Percentiles rank a stretch among this genome's conserved stretches.
Evolutionary conservation across 2,888 invertebrate genomes (phyloP).

Genomic region (Meiosimyza platycephala): DNA sequence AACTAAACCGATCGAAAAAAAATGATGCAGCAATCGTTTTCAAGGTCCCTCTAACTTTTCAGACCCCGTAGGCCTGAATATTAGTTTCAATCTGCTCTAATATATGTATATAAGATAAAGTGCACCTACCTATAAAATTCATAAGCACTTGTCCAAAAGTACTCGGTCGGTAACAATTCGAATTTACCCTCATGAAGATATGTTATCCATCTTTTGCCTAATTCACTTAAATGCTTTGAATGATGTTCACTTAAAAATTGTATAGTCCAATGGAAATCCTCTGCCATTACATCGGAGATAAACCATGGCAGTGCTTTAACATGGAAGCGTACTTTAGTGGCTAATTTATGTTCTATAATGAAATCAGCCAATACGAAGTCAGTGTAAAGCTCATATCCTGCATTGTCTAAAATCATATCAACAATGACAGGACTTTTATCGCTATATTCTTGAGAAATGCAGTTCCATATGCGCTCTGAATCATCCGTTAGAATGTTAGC

Average conservation of each 20-base stretch:
- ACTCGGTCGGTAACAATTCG: slow-evolving; percentile 69
- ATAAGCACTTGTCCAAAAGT: slow-evolving; percentile 90
- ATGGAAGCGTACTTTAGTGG: slow-evolving; percentile 81
- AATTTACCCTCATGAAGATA: slow-evolving; percentile 69
- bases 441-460: slow-evolving; percentile 48
- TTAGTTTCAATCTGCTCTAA: slow-evolving; percentile 2
- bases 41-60: too few relatives aligned
- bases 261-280: slow-evolving; percentile 81
- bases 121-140: slow-evolving; percentile 71
- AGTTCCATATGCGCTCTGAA: slow-evolving; percentile 71
- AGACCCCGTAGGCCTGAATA: neutral
- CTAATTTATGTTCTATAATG: slow-evolving; percentile 73
- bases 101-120: neutral
- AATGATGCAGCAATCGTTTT: too few relatives aligned
- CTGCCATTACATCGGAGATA: slow-evolving; percentile 85
- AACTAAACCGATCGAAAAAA: too few relatives aligned
- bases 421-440: slow-evolving; percentile 67
- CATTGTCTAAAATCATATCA: slow-evolving; percentile 91
- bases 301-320: slow-evolving; percentile 95
- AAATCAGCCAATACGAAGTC: slow-evolving; percentile 90
- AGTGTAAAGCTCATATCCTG: slow-evolving; percentile 91
- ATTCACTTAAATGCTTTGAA: slow-evolving; percentile 53
- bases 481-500: slow-evolving; percentile 74
- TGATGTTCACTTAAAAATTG: slow-evolving; percentile 65
- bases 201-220: slow-evolving; percentile 73